A percentile compares a stretch with the other conserved stretches of the same genome.
Evolutionary conservation across 1,140 invertebrate species (phyloP).

Genomic region (Theocolax elegans): DNA sequence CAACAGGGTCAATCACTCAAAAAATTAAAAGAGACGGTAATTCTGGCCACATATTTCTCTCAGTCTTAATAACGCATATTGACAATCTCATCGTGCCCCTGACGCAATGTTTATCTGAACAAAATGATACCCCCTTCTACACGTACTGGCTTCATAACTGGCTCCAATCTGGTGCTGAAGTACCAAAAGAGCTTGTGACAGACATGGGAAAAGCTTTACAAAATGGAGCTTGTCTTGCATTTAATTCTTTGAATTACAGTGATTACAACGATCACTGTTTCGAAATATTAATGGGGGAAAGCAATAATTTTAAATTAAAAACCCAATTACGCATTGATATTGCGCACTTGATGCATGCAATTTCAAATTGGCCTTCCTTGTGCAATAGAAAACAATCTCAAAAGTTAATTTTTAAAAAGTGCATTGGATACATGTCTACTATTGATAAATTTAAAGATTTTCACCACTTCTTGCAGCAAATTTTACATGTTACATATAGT

Average conservation of each 20-base stretch:
- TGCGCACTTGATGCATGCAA: background rate
- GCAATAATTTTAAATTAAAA: background rate
- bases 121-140: background rate
- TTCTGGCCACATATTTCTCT: background rate
- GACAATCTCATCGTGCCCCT: background rate
- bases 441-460: background rate
- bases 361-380: background rate
- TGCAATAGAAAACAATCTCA: background rate
- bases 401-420: background rate
- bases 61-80: background rate
- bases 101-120: background rate
- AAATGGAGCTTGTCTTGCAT: background rate
- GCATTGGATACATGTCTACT: background rate
- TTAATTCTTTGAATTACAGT: background rate
- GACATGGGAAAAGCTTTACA: conserved; percentile 5
- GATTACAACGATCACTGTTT: background rate
- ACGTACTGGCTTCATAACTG: background rate
- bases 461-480: background rate
- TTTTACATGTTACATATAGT: background rate
- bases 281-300: background rate
- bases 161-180: background rate
- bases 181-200: background rate
- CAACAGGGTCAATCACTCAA: background rate
- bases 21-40: background rate
- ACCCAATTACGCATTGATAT: background rate